phyloP scores from a whole-genome alignment of 2,888 invertebrate species.

The Eilema depressum region DNA sequence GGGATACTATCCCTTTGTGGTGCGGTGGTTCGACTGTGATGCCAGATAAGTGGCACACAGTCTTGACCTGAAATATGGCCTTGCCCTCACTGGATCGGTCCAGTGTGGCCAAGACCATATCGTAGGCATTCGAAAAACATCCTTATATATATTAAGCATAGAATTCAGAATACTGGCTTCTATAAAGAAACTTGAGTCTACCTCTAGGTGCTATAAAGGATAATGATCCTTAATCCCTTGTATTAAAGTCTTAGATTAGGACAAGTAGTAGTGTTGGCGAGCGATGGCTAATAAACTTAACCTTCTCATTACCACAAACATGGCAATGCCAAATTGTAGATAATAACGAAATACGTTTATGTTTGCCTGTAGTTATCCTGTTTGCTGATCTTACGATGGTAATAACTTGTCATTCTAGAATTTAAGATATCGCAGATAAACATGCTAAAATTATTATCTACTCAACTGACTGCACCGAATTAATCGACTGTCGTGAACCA shows the following conservation, averaged over 20 bases:
- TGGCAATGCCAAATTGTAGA: constrained; percentile 25
- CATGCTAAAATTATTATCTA: too few species aligned
- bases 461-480: too few species aligned
- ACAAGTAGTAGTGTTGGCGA: constrained; percentile 39
- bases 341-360: not conserved
- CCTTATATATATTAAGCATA: constrained; percentile 42
- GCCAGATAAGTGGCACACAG: too few species aligned
- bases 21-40: too few species aligned
- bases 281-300: constrained; percentile 60
- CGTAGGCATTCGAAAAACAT: constrained; percentile 46
- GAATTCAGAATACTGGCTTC: constrained; percentile 36
- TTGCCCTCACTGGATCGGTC: too few species aligned
- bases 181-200: constrained; percentile 23
- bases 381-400: not conserved
- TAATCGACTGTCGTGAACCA: too few species aligned
- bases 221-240: constrained; percentile 27
- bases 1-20: too few species aligned
- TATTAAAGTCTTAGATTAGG: constrained; percentile 16
- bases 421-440: not conserved
- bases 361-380: not conserved
- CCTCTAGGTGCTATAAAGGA: constrained; percentile 7
- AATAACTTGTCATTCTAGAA: not conserved
- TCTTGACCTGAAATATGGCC: too few species aligned
- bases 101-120: too few species aligned
- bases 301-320: constrained; percentile 33